Evolutionary conservation across 2,888 invertebrate species (phyloP).

Genomic region (Meliscaeva auricollis): DNA sequence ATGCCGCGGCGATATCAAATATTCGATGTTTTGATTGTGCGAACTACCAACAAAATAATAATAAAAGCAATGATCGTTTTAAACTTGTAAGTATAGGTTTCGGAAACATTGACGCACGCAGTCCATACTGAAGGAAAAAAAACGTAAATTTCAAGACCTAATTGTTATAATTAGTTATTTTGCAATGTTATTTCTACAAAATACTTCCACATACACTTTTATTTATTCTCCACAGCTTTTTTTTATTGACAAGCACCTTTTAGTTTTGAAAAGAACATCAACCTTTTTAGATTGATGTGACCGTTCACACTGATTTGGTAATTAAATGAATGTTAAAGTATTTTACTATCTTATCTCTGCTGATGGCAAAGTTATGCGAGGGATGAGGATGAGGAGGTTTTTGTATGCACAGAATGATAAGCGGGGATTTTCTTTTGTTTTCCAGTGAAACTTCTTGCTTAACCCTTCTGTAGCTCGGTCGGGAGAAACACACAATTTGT

Average conservation of each 20-base stretch:
- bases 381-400: slow-evolving; percentile 42
- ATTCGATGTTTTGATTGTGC: neutral
- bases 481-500: slow-evolving; percentile 16
- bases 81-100: neutral
- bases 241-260: slow-evolving; percentile 20
- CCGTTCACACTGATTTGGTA: slow-evolving; percentile 64
- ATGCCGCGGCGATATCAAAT: neutral
- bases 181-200: neutral
- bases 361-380: slow-evolving; percentile 50
- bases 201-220: slow-evolving; percentile 44
- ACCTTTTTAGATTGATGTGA: slow-evolving; percentile 63
- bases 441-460: neutral
- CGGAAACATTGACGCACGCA: neutral
- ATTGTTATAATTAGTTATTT: no score
- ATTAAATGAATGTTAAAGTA: slow-evolving; percentile 66
- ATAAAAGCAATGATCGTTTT: neutral
- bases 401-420: slow-evolving; percentile 34
- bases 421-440: slow-evolving; percentile 50
- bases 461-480: slow-evolving; percentile 16
- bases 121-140: no score
- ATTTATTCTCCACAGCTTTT: slow-evolving; percentile 44
- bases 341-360: slow-evolving; percentile 63
- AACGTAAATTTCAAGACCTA: no score
- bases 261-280: slow-evolving; percentile 37
- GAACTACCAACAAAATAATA: neutral